Conservation (phyloP, 2,797 vertebrate species). For the Argya squamiceps region DNA sequence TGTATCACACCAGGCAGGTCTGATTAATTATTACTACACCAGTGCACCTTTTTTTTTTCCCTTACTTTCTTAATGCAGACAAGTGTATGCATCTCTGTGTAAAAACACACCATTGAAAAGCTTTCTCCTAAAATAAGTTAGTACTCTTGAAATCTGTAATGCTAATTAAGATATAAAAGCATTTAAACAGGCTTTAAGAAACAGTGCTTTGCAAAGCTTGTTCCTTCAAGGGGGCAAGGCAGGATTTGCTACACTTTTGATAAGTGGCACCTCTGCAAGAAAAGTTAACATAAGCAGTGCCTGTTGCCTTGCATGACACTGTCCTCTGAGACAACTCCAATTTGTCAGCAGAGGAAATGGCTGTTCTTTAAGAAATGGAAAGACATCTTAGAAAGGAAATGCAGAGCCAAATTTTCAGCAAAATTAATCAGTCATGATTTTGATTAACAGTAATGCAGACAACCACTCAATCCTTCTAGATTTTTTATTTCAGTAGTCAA, state of each 20-base stretch:
- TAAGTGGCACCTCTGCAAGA: not conserved
- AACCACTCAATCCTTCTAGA: not conserved
- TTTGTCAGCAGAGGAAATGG: not conserved
- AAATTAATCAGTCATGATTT: not conserved
- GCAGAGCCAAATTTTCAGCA: not conserved
- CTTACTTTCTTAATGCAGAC: not conserved
- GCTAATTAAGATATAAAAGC: not conserved
- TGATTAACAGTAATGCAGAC: not conserved
- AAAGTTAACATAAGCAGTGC: not conserved
- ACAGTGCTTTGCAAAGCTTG: not conserved
- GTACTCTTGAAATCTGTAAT: not conserved
- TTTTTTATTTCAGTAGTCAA: not conserved
- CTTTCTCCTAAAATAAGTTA: not conserved
- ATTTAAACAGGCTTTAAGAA: conserved; percentile 1
- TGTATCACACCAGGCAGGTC: not conserved
- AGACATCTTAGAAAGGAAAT: not conserved
- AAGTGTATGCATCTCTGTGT: not conserved
- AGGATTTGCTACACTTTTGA: not conserved
- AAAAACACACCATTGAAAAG: not conserved
- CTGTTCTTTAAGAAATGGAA: not conserved
- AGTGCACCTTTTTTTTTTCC: not conserved
- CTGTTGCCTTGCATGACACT: not conserved
- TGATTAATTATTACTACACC: not conserved
- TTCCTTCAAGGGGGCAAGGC: not conserved
- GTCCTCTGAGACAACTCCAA: not conserved